Conservation (phyloP, 2,113 vertebrate genomes). For the Hyla sarda region DNA sequence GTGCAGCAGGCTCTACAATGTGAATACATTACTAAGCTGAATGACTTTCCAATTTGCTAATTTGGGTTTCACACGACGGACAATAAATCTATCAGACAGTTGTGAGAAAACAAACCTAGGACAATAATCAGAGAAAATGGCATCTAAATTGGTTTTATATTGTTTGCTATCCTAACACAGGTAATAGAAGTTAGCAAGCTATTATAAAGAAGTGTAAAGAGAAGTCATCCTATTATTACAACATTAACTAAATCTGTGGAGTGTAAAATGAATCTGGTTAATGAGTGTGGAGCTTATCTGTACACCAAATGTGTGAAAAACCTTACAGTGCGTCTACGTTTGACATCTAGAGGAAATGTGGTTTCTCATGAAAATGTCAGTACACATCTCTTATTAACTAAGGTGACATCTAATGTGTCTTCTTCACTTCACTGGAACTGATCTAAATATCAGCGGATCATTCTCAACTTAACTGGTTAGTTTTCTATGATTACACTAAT, state of each 20-base stretch:
- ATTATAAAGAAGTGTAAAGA: constrained; percentile 40
- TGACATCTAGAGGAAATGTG: constrained; percentile 35
- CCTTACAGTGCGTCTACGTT: constrained; percentile 26
- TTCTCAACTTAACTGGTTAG: background rate
- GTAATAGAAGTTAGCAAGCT: background rate
- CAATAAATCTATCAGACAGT: constrained; percentile 12
- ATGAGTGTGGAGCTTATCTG: constrained; percentile 49
- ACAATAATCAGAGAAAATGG: background rate
- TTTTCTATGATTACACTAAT: background rate
- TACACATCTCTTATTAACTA: constrained; percentile 29
- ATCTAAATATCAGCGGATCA: background rate
- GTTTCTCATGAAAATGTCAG: constrained; percentile 21
- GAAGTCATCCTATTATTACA: constrained; percentile 32
- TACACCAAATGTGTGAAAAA: constrained; percentile 39
- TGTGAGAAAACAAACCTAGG: constrained; percentile 13
- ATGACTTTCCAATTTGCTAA: background rate
- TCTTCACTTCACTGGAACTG: background rate
- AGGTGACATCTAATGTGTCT: constrained; percentile 27
- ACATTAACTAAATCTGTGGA: constrained; percentile 39
- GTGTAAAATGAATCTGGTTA: constrained; percentile 53
- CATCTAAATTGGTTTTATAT: constrained; percentile 41
- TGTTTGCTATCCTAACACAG: constrained; percentile 44
- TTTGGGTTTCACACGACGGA: background rate
- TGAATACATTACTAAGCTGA: background rate
- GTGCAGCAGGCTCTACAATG: background rate